Conservation (phyloP, 2,797 vertebrate genomes). For the Neoniphon sammara region DNA sequence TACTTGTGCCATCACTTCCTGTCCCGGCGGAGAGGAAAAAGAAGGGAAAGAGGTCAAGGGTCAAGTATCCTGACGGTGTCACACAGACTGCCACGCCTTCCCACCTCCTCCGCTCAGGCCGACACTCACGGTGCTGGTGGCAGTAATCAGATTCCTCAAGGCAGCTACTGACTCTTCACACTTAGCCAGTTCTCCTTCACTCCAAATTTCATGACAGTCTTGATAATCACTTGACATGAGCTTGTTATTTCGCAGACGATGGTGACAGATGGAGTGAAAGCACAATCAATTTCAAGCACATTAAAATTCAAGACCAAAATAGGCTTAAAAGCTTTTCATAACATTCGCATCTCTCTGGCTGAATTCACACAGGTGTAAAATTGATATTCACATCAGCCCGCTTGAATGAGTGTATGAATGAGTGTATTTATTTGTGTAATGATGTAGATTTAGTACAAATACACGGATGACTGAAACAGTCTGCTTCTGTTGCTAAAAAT, state of each 20-base stretch:
- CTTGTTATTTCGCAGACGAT: neutral
- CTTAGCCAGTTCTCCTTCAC: neutral
- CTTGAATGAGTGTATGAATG: too few relatives aligned
- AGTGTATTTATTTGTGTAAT: neutral
- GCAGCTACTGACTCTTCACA: conserved; percentile 49
- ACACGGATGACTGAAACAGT: neutral
- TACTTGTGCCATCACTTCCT: conserved; percentile 81
- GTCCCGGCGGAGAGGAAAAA: conserved; percentile 62
- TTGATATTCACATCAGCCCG: neutral
- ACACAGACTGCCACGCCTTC: conserved; percentile 76
- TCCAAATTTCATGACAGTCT: neutral
- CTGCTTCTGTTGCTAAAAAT: neutral
- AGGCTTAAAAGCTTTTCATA: too few relatives aligned
- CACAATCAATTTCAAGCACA: neutral
- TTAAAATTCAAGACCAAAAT: too few relatives aligned
- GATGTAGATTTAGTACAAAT: neutral
- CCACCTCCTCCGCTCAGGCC: conserved; percentile 79
- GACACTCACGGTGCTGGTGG: conserved; percentile 71
- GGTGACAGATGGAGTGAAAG: neutral
- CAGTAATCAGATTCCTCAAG: conserved; percentile 74
- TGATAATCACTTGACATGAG: neutral
- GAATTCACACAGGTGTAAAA: neutral
- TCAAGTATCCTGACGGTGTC: conserved; percentile 72
- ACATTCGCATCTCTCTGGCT: neutral
- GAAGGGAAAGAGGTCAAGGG: conserved; percentile 55